Percentiles rank a stretch among this genome's conserved stretches.
Conservation (phyloP, 2,113 vertebrate species). For the Urocynchramus pylzowi region DNA sequence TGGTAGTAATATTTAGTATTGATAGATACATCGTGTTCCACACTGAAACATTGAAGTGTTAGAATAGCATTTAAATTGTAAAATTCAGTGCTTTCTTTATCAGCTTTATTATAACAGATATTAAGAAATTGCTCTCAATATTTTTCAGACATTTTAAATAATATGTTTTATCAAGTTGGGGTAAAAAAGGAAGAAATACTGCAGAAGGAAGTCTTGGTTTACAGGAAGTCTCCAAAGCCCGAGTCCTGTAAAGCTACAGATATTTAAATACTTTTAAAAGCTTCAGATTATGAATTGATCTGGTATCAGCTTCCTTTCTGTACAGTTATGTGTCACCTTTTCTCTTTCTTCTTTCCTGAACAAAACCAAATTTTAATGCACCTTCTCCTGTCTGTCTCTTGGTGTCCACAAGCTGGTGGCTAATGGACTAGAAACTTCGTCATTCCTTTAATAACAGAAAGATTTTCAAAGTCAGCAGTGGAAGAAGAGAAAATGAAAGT, state of each 20-base stretch:
- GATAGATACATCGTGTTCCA: background rate
- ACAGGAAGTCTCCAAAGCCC: background rate
- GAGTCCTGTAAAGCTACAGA: background rate
- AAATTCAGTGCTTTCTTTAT: background rate
- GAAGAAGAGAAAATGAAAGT: background rate
- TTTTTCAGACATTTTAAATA: background rate
- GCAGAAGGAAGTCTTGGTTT: background rate
- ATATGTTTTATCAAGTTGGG: background rate
- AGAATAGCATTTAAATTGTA: background rate
- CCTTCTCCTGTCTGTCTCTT: background rate
- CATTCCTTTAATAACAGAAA: background rate
- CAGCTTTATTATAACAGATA: background rate
- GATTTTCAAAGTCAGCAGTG: constrained; percentile 12
- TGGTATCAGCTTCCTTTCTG: background rate
- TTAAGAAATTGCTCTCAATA: background rate
- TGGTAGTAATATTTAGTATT: background rate
- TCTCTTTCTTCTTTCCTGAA: background rate
- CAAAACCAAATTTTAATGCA: background rate
- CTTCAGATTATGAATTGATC: background rate
- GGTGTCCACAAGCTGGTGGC: background rate
- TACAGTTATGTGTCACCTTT: background rate
- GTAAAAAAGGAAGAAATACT: background rate
- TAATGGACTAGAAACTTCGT: constrained; percentile 26
- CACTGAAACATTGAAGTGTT: background rate
- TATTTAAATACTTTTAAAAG: background rate